phyloP scores from a whole-genome alignment of 2,888 invertebrate species.

The Pyrgus malvae region DNA sequence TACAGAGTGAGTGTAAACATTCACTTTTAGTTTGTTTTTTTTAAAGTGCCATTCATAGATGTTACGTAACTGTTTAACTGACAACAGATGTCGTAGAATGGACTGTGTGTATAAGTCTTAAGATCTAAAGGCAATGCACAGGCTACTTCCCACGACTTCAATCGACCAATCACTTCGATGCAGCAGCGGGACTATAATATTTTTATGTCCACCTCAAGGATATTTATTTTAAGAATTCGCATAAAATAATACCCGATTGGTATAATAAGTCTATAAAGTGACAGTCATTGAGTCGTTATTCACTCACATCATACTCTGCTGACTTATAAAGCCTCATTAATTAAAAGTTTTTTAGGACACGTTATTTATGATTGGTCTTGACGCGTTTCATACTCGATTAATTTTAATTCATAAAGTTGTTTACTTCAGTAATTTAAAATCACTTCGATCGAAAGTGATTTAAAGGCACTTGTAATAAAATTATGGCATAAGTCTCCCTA shows the following conservation, averaged over 20 bases:
- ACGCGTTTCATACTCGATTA: constrained; percentile 3
- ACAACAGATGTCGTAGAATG: background rate
- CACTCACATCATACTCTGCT: background rate
- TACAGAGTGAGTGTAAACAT: no score
- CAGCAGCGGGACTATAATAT: constrained; percentile 31
- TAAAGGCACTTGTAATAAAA: constrained; percentile 2
- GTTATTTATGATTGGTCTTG: constrained; percentile 17
- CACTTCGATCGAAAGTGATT: background rate
- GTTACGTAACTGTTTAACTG: background rate
- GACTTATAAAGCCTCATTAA: background rate
- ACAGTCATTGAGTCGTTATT: background rate
- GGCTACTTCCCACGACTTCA: constrained; percentile 52
- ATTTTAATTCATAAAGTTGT: background rate
- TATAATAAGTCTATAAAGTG: constrained; percentile 14
- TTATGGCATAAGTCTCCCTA: constrained; percentile 9
- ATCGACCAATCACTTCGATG: constrained; percentile 35
- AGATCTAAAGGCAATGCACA: constrained; percentile 41
- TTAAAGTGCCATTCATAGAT: background rate
- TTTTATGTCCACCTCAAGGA: constrained; percentile 17
- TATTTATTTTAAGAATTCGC: constrained; percentile 15
- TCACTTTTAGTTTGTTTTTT: no score
- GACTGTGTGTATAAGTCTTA: constrained; percentile 31
- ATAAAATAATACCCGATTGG: constrained; percentile 4
- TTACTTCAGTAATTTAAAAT: constrained; percentile 2
- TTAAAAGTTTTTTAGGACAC: background rate